A percentile compares a stretch with the other conserved stretches of the same genome.
These are phyloP conservation scores for Pterophyllum scalare DNA, from an alignment of 2,113 vertebrate genomes.

Conservation along the genomic window DNA sequence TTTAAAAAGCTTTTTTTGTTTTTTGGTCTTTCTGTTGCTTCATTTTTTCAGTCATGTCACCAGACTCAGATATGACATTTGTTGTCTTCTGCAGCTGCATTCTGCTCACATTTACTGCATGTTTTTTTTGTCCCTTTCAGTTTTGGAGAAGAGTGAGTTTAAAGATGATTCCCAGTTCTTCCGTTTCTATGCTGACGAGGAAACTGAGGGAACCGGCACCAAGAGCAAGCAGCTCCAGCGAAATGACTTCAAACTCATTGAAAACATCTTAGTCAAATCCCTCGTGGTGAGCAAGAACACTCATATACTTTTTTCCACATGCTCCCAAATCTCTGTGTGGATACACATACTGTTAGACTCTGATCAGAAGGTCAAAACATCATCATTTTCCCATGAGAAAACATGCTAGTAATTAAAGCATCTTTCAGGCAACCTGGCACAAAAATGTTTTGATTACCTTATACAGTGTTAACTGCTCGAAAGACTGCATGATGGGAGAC, in stretches of 20 bases:
- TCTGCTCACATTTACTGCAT: slow-evolving; percentile 5
- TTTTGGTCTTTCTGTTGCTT: neutral
- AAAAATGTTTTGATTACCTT: slow-evolving; percentile 5
- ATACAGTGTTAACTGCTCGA: neutral
- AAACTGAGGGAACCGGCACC: slow-evolving; percentile 92
- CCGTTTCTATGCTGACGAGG: slow-evolving; percentile 97
- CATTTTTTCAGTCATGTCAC: neutral
- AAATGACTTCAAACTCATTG: slow-evolving; percentile 94
- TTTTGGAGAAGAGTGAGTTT: slow-evolving; percentile 98
- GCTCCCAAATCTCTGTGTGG: neutral
- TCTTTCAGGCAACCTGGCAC: neutral
- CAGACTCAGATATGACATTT: neutral
- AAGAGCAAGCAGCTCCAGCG: slow-evolving; percentile 92
- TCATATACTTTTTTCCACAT: neutral
- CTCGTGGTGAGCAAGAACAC: slow-evolving; percentile 86
- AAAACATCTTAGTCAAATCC: slow-evolving; percentile 94
- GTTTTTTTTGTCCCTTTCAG: slow-evolving; percentile 69
- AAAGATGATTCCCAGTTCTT: slow-evolving; percentile 98
- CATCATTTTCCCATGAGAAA: neutral
- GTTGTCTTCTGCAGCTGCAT: neutral
- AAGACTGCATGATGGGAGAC: neutral
- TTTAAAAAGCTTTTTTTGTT: neutral
- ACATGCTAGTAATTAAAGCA: neutral
- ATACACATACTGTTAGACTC: neutral
- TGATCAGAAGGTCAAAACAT: neutral